These are phyloP conservation scores for Saturnia pavonia DNA, from an alignment of 2,888 invertebrate genomes.

Conservation along the genomic window DNA sequence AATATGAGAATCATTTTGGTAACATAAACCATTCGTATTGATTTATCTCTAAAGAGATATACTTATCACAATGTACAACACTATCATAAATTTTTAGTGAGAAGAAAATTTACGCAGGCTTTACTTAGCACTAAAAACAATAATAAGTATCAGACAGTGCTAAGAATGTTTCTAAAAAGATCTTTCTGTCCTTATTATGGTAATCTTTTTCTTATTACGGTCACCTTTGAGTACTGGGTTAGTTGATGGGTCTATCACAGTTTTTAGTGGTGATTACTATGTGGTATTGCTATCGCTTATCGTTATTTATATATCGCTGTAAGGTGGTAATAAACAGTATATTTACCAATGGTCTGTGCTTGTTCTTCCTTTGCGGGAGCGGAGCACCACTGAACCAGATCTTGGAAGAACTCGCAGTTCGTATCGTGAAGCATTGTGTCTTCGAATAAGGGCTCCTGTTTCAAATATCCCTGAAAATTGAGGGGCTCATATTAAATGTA, in stretches of 20 bases:
- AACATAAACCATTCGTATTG: neutral
- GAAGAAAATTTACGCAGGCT: too few species aligned
- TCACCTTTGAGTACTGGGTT: neutral
- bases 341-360: slow-evolving; percentile 75
- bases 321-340: neutral
- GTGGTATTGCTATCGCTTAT: neutral
- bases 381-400: slow-evolving; percentile 84
- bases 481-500: slow-evolving; percentile 48
- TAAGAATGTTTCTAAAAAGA: neutral
- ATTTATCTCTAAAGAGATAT: too few species aligned
- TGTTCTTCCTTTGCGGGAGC: slow-evolving; percentile 76
- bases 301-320: neutral
- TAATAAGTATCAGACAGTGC: neutral
- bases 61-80: too few species aligned
- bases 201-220: neutral
- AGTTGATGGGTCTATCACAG: neutral
- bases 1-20: neutral
- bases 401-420: slow-evolving; percentile 87
- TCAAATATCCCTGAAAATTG: slow-evolving; percentile 72
- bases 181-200: neutral
- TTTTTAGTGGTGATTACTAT: neutral
- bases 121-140: too few species aligned
- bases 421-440: slow-evolving; percentile 73
- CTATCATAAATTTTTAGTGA: too few species aligned
- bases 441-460: slow-evolving; percentile 70